Evolutionary conservation across 2,888 invertebrate genomes (phyloP), one percentile per base, ranked within the genome.

Genomic region (Nephrotoma guestfalica): DNA sequence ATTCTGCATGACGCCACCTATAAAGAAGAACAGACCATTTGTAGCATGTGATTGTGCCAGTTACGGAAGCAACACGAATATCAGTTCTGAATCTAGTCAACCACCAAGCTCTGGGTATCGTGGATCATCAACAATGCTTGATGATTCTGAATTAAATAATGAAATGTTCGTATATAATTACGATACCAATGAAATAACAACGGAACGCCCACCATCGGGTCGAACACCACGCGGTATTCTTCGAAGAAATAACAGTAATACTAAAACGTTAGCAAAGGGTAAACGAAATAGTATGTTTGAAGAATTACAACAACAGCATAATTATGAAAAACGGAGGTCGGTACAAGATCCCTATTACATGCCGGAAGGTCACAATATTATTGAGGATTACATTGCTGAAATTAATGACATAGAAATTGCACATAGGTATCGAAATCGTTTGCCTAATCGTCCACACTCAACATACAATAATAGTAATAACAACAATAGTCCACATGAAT

Each of bases 61-160:
- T 88, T 90, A 89, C 88, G 89, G 88, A 87, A 85, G 88, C 88
- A 88, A 87, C 57, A 85, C 86, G 47, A 87, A 87, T 51, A 90
- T 90, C n/a, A 90, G 90, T 87, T 51, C 86, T 41, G 90, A 90
- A 87, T 90, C 90, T 40, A 96, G 96, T 71, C 96, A 96, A 89
- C 96, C 96, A 6, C 96, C 96, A 6, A 96, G 96, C 86, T 96
- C 96, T 13, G 97, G 97, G 2, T 97, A 96, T 89, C 93, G 97
- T 88, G 97, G 97, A 51, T 97, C 97, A 0, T 97, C 97, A 0
- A 96, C 96, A 1, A 94, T 96, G 91, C 91, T 96, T 7, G 94
- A 95, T 6, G 96, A 96, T 88, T 96, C 96, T 1, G 92, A 91
- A 87, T 88, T 90, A 86, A 91, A 91, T 2, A 90, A 91, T 1